phyloP scores from a whole-genome alignment of 2,888 invertebrate species.

The Beris morrisii region DNA sequence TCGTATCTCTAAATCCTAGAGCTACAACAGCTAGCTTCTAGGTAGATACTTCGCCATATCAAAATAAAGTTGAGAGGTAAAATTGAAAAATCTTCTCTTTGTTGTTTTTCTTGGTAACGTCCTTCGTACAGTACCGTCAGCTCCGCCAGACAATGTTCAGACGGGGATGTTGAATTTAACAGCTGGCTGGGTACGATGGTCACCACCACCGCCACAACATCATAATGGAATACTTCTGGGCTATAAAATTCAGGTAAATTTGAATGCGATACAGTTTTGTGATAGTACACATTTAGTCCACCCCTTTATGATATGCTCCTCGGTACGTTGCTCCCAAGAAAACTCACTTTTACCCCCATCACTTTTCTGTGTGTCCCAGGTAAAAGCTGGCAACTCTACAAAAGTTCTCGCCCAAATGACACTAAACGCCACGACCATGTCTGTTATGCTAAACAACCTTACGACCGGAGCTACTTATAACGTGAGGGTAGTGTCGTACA shows the following conservation, averaged over 20 bases:
- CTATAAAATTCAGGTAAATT: constrained; percentile 62
- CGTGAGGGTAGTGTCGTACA: constrained; percentile 87
- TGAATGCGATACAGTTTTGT: constrained; percentile 40
- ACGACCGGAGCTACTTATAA: constrained; percentile 83
- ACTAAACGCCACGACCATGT: constrained; percentile 84
- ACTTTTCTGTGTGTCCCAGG: constrained; percentile 41
- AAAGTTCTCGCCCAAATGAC: constrained; percentile 79
- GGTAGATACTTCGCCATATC: no score
- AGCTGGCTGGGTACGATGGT: constrained; percentile 79
- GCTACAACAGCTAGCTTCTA: no score
- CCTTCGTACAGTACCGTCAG: constrained; percentile 65
- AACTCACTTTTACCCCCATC: neutral
- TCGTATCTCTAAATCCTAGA: no score
- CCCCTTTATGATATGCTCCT: no score
- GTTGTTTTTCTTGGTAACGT: no score
- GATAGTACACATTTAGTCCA: no score
- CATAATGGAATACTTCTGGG: constrained; percentile 68
- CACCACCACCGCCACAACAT: constrained; percentile 74
- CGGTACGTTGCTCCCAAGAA: neutral
- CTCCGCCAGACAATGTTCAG: constrained; percentile 76
- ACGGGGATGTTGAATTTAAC: constrained; percentile 80
- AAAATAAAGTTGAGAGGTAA: neutral
- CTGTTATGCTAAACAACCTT: constrained; percentile 85
- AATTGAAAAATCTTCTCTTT: neutral
- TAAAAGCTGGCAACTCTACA: constrained; percentile 56